These are phyloP conservation scores for Sminthurides aquaticus DNA, from an alignment of 2,888 invertebrate genomes.

Conservation along the genomic window DNA sequence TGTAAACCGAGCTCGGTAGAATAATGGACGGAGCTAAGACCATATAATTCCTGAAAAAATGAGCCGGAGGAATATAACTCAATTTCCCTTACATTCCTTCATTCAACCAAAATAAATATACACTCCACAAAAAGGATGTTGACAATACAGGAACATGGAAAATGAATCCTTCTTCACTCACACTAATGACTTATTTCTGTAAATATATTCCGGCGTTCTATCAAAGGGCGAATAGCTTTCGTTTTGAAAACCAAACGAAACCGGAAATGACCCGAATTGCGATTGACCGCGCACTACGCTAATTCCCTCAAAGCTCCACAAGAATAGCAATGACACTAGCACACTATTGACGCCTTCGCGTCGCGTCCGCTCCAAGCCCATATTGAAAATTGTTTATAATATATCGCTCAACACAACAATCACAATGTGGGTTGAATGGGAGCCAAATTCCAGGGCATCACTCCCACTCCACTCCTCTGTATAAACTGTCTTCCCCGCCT, in stretches of 20 bases:
- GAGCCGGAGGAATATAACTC: no score
- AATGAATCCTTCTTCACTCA: conserved; percentile 3
- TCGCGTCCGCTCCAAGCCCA: neutral
- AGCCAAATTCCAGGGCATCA: no score
- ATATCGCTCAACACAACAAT: no score
- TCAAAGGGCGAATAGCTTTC: neutral
- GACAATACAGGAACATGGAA: neutral
- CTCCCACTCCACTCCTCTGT: no score
- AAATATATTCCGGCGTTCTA: neutral
- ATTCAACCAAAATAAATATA: neutral
- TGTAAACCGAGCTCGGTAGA: conserved; percentile 43
- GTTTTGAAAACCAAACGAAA: conserved; percentile 16
- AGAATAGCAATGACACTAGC: neutral
- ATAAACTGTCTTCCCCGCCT: no score
- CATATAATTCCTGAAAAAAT: conserved; percentile 27
- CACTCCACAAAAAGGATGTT: neutral
- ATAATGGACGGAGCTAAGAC: conserved; percentile 43
- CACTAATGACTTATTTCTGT: conserved; percentile 20
- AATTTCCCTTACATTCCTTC: neutral
- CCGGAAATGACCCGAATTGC: conserved; percentile 6
- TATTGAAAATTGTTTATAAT: no score
- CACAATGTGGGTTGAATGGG: no score
- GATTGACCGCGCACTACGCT: conserved; percentile 9
- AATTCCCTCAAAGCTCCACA: neutral
- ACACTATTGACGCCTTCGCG: neutral